phyloP scores from a whole-genome alignment of 2,888 invertebrate species.

The Galerucella pusilla region DNA sequence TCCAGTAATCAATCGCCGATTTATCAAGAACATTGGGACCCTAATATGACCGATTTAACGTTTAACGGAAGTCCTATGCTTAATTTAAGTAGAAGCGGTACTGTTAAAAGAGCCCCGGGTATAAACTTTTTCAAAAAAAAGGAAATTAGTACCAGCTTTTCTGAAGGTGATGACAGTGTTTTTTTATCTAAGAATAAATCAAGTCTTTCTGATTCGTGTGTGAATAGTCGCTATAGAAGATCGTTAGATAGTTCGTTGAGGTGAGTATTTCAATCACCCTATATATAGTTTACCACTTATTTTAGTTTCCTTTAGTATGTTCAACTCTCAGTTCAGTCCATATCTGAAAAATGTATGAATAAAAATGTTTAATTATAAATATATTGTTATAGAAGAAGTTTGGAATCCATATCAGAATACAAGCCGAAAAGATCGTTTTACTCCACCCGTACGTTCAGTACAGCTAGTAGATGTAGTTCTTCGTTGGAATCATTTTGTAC shows the following conservation, averaged over 20 bases:
- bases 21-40: constrained; percentile 53
- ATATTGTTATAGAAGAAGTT: constrained; percentile 56
- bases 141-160: constrained; percentile 23
- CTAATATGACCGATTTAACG: constrained; percentile 53
- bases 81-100: constrained; percentile 59
- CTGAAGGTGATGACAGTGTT: constrained; percentile 35
- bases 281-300: too few species aligned
- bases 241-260: constrained; percentile 50
- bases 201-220: constrained; percentile 42
- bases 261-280: constrained; percentile 22
- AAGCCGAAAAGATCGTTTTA: constrained; percentile 61
- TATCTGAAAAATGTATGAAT: background rate
- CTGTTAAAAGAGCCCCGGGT: constrained; percentile 59
- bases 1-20: constrained; percentile 56
- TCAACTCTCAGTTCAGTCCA: too few species aligned
- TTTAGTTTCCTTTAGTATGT: too few species aligned
- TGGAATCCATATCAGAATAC: constrained; percentile 64
- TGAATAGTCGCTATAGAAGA: constrained; percentile 41
- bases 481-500: constrained; percentile 57
- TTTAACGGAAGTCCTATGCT: constrained; percentile 57
- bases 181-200: constrained; percentile 27
- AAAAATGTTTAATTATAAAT: constrained; percentile 29
- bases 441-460: constrained; percentile 50
- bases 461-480: constrained; percentile 51
- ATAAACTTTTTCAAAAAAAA: constrained; percentile 48